Evolutionary conservation across 2,888 invertebrate species (phyloP), one percentile per base, ranked within the genome.

Genomic region (Hemicrepidius hirtus): DNA sequence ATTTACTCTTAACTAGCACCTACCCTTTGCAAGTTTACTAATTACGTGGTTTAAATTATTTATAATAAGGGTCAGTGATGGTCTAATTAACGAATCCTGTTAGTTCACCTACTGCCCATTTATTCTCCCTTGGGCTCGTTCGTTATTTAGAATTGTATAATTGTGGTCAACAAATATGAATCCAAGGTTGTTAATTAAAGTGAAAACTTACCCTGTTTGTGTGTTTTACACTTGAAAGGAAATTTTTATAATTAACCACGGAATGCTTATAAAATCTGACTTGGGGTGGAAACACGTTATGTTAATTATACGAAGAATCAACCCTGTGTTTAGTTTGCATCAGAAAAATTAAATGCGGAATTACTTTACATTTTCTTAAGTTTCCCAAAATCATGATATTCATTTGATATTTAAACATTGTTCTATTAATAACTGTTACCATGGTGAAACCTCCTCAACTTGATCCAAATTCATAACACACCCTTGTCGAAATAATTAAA

Each of bases 121-220:
- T 28, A 55, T 55, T 55, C 28, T 35, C 32, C 32, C 32, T 49
- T 49, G 35, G 28, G 57, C 12, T 37, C 10, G 18, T 37, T 37
- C 37, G 20, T 37, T 57, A 37, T 20, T 53, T 57, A 20, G 3
- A 35, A 20, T 37, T 20, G 16, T n/a, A 24, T 37, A 57, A 57
- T 57, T 37, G 37, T 12, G 57, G 57, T 32, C 35, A 10, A n/a
- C 9, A 10, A 37, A 57, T 57, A 20, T 37, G 37, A 57, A 57
- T 37, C 16, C 12, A n/a, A n/a, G 50, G 50, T 28, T 50, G 50
- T 50, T 50, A 50, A 50, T 50, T 50, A 50, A 50, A 12, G 12
- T 21, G 24, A 24, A 50, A 21, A 24, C 20, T 20, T 12, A 13
- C 24, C 12, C 18, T 7, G 16, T 16, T 18, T 7, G 18, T 13